Base-by-base conservation (phyloP, 2,113 vertebrate species). In the Sus scrofa region DNA sequence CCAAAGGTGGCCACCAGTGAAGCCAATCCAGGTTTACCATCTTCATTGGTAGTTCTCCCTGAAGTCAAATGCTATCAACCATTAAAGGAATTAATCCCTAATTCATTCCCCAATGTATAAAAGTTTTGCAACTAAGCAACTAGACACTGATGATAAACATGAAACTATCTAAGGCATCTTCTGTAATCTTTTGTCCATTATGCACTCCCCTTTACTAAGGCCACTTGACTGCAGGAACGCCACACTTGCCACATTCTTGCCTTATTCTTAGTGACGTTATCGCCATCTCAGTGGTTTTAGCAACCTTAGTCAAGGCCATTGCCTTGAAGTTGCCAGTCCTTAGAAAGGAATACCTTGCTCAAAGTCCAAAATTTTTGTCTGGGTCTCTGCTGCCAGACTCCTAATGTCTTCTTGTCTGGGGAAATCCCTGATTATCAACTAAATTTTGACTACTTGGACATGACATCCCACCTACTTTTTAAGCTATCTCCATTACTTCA, bases 51-150 rank as follows among this genome's bases (percentile, higher is more conserved):
- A 88, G 44, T 58, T 77, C n/a, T 71, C 37, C 26, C 52, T 44
- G 9, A 70, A 34, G 15, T 73, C 63, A 95, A 79, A 89, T 65
- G 34, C 27, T 62, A 85, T 56, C 8, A 81, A 14, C 16, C 15
- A n/a, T 9, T 89, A 63, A 79, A 27, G 27, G 3, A 95, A 88
- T n/a, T 62, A 78, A 83, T 62, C 56, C 26, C 87, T 39, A 83
- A 27, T 60, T 63, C 73, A 95, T 18, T n/a, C 34, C 7, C 37
- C 9, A 37, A 6, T 50, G 14, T 94, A 32, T 58, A 67, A 84
- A 91, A 63, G 27, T 30, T 85, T 91, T 68, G 75, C 26, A 81
- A 86, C 15, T 75, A 37, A 92, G 44, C 12, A 94, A 91, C 18
- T 30, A 15, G 63, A 89, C 75, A 58, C 20, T 39, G 10, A 39